Base-by-base conservation (phyloP, 2,888 invertebrate genomes). In the Plebejus argus region DNA sequence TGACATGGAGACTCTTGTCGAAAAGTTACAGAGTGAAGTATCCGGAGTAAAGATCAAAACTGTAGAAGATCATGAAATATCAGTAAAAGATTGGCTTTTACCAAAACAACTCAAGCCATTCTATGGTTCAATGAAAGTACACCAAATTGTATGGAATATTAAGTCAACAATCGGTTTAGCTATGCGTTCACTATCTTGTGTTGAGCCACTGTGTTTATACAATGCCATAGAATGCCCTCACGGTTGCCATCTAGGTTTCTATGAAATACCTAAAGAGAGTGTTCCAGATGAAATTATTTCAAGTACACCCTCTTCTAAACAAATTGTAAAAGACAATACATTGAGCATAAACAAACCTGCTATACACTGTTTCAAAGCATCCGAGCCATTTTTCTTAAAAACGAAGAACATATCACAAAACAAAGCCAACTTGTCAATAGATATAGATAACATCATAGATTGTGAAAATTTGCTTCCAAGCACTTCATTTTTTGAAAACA, bases 1-100 rank as follows among this genome's bases (percentile, higher is more conserved):
- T 39, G 39, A 39, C 8, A 39, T 39, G 39, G 39, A 39, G 39
- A 39, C 39, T 39, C 39, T 39, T 39, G 39, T 39, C 10, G 39
- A 39, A 39, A 39, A 39, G 39, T 39, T 39, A 39, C 39, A 39
- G 39, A 10, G 39, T 39, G 39, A 39, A 39, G 39, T 39, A 39
- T 39, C 39, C 39, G 71, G 71, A 8, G 39, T 71, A 35, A 71
- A 71, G 12, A 71, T 71, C 12, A 12, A 35, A 71, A 39, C 23
- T 39, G 71, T 71, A 20, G 39, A 71, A 33, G 71, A 71, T 18
- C 20, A 71, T 18, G n/a, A 71, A 71, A 15, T 71, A 10, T 10
- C 18, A 35, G 71, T 12, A 35, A 71, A 71, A 35, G 39, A 71
- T 35, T 71, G 72, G 72, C 72, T 49, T 58, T 58, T 58, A 58